Conservation (phyloP, 53 echinoderm and acorn worm genomes). For the Hippasteria phrygiana region DNA sequence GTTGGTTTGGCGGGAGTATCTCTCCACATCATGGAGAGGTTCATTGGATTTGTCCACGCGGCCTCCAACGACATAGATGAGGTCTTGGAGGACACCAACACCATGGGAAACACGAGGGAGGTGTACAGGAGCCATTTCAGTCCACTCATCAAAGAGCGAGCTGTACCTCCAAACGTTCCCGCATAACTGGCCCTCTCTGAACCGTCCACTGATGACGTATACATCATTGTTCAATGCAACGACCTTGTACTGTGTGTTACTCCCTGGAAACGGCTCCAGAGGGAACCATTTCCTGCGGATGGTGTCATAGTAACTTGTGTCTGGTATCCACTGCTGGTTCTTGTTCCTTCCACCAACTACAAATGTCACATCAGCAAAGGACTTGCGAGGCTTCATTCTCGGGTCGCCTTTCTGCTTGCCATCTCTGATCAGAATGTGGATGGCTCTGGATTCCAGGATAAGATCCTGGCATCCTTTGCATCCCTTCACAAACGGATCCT, state of each 20-base stretch:
- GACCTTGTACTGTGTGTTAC: constrained; percentile 85
- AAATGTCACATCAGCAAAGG: constrained; percentile 94
- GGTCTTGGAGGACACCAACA: constrained; percentile 88
- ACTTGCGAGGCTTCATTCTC: constrained; percentile 80
- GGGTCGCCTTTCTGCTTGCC: constrained; percentile 81
- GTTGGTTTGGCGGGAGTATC: constrained; percentile 84
- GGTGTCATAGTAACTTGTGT: constrained; percentile 92
- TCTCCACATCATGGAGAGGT: constrained; percentile 86
- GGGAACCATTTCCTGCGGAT: constrained; percentile 92
- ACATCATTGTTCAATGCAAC: constrained; percentile 88
- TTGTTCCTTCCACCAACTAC: constrained; percentile 92
- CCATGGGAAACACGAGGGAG: constrained; percentile 85
- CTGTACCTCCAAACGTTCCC: constrained; percentile 93
- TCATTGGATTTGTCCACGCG: constrained; percentile 75
- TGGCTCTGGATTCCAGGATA: constrained; percentile 85
- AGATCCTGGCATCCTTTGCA: constrained; percentile 83
- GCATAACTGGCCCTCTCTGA: constrained; percentile 68
- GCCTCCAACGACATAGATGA: constrained; percentile 94
- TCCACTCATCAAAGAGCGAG: constrained; percentile 92
- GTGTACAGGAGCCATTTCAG: constrained; percentile 57
- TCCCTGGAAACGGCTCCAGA: constrained; percentile 79
- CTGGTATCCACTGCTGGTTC: constrained; percentile 90
- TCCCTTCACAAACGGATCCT: constrained; percentile 74
- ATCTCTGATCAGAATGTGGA: constrained; percentile 87
- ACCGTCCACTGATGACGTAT: constrained; percentile 87